Evolutionary conservation across 2,888 invertebrate genomes (phyloP).

Genomic region (Fragum fragum): DNA sequence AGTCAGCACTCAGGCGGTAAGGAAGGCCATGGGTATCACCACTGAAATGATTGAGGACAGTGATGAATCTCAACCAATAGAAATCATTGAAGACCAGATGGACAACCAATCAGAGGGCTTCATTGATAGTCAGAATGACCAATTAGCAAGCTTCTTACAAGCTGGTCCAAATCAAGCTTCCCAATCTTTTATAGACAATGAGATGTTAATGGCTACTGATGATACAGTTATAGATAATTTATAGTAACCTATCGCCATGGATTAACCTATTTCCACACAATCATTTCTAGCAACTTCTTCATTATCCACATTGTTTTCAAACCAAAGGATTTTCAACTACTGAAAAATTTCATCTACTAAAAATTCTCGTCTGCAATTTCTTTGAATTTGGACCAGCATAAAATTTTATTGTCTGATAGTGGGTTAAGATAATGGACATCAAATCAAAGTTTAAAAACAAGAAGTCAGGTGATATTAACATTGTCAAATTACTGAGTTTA

Average conservation of each 20-base stretch:
- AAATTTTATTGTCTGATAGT: no score
- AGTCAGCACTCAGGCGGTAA: slow-evolving; percentile 50
- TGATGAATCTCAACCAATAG: slow-evolving; percentile 66
- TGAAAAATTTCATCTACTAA: no score
- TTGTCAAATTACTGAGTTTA: no score
- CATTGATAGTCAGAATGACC: slow-evolving; percentile 39
- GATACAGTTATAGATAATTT: slow-evolving; percentile 74
- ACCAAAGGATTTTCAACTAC: no score
- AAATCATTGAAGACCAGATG: slow-evolving; percentile 59
- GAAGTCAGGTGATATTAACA: no score
- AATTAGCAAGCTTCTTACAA: slow-evolving; percentile 47
- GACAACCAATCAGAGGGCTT: slow-evolving; percentile 50
- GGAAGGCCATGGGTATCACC: slow-evolving; percentile 64
- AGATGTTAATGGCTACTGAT: slow-evolving; percentile 61
- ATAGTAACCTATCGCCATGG: slow-evolving; percentile 21
- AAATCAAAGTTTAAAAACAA: no score
- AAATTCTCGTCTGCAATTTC: no score
- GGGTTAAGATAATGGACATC: no score
- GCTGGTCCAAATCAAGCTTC: slow-evolving; percentile 25
- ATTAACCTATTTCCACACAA: no score
- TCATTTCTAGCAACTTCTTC: no score
- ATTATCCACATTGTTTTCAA: no score
- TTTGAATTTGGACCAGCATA: no score
- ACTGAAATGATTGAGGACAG: slow-evolving; percentile 51
- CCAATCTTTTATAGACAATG: slow-evolving; percentile 53